A percentile compares a stretch with the other conserved stretches of the same genome.
These are phyloP conservation scores for Semotilus atromaculatus DNA, from an alignment of 2,797 vertebrate genomes.

Conservation along the genomic window DNA sequence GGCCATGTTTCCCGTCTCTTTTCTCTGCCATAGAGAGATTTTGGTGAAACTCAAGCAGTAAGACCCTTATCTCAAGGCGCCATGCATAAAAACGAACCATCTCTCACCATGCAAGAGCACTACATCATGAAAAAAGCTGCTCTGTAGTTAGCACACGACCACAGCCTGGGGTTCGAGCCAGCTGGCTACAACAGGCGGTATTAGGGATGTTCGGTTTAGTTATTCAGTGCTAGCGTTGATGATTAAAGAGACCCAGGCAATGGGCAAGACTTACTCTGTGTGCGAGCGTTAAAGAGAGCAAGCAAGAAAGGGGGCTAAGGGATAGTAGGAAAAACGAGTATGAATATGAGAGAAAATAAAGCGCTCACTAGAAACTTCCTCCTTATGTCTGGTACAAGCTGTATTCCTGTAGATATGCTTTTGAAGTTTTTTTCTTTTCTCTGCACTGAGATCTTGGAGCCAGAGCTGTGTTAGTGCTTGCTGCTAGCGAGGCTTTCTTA, in stretches of 20 bases:
- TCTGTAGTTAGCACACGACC: conserved; percentile 38
- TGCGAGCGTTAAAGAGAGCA: neutral
- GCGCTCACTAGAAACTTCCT: conserved; percentile 29
- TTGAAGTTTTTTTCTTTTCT: conserved; percentile 39
- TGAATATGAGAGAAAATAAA: conserved; percentile 34
- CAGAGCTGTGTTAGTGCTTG: conserved; percentile 20
- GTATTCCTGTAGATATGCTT: conserved; percentile 44
- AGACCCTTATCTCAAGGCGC: conserved; percentile 38
- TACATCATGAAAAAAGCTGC: conserved; percentile 42
- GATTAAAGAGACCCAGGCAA: conserved; percentile 40
- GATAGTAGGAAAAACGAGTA: conserved; percentile 1
- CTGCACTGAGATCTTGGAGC: conserved; percentile 25
- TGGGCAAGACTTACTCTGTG: conserved; percentile 27
- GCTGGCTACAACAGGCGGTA: conserved; percentile 38
- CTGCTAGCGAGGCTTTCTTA: conserved; percentile 35
- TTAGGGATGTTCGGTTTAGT: conserved; percentile 38
- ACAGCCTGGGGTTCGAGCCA: conserved; percentile 46
- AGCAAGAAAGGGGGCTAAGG: neutral
- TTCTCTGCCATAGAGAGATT: conserved; percentile 17
- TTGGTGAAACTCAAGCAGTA: conserved; percentile 29
- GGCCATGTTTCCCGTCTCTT: conserved; percentile 15
- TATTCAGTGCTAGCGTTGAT: conserved; percentile 40
- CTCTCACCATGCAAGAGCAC: conserved; percentile 34
- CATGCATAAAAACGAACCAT: conserved; percentile 45
- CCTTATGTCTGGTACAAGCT: conserved; percentile 35